Percentiles rank a stretch among this genome's conserved stretches.
Evolutionary conservation across 2,797 vertebrate genomes (phyloP).

Genomic region (Taenioides sp.): DNA sequence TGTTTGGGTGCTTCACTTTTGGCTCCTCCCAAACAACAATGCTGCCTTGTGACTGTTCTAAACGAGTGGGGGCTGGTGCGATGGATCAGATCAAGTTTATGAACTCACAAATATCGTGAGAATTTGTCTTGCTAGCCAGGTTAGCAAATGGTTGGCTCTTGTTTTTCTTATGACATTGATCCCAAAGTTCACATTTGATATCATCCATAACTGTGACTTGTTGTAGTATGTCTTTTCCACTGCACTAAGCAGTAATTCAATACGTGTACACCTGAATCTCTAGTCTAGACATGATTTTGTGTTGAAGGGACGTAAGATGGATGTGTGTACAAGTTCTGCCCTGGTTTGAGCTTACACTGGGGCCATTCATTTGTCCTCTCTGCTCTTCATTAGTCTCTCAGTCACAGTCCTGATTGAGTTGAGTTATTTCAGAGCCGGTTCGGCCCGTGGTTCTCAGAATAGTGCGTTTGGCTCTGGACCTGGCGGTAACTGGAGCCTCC

Average conservation of each 20-base stretch:
- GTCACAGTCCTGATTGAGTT: conserved; percentile 59
- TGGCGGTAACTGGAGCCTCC: conserved; percentile 65
- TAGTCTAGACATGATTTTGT: neutral
- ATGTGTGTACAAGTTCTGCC: neutral
- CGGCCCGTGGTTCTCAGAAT: conserved; percentile 74
- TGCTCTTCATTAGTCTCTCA: conserved; percentile 64
- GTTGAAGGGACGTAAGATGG: neutral
- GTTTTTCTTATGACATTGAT: too few relatives aligned
- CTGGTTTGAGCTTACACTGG: conserved; percentile 3
- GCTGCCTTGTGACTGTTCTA: too few relatives aligned
- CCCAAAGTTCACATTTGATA: too few relatives aligned
- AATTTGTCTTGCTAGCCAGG: too few relatives aligned
- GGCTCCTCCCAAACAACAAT: too few relatives aligned
- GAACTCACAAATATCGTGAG: too few relatives aligned
- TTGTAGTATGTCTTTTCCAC: neutral
- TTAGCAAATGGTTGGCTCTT: too few relatives aligned
- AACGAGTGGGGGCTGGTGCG: too few relatives aligned
- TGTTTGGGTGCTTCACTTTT: too few relatives aligned
- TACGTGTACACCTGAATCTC: neutral
- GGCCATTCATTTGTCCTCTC: conserved; percentile 22
- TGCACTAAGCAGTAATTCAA: neutral
- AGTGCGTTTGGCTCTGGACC: conserved; percentile 58
- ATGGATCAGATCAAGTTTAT: too few relatives aligned
- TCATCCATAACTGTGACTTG: too few relatives aligned
- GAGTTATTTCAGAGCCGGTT: conserved; percentile 75